Evolutionary conservation across 2,113 vertebrate genomes (phyloP), one percentile per base, ranked within the genome.

Genomic region (Dolichallabes microphthalmus): DNA sequence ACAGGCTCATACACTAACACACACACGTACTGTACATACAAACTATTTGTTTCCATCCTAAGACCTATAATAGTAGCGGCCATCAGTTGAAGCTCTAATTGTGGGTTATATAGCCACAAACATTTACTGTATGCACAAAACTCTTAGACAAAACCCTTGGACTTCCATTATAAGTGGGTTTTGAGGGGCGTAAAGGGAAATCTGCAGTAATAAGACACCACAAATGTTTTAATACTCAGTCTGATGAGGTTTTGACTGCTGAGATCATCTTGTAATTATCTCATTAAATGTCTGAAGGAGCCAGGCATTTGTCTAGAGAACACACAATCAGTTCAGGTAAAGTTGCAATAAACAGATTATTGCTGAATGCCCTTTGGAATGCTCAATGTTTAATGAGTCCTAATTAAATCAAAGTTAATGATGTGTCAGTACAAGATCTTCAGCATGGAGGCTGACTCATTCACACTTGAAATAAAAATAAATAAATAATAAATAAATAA

Each of bases 371-470:
- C 53, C 58, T 82, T 69, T 69, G 80, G n/a, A 69, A 55, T 82
- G 45, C 45, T 22, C 17, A 69, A 55, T 82, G n/a, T 27, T 22
- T 82, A 69, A 82, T 69, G n/a, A 25, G 64, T 69, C 50, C n/a
- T 69, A 82, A 82, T 82, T 69, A 68, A 82, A 57, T 22, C 50
- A 79, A 79, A 79, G 80, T 20, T 52, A 82, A 68, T 66, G 61
- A 66, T 32, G 61, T 25, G 20, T 79, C 76, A 79, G 14, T 79
- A 60, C 57, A 79, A 60, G 53, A 35, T 79, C 20, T 15, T 14
- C 32, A 3, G 5, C 55, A 79, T 25, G 32, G 12, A 79, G 17
- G 20, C 30, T 22, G 76, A 79, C 30, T 39, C 55, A 35, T 39
- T 79, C 76, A 60, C 19, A 14, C 17, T 25, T 35, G 76, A 3